phyloP scores from a whole-genome alignment of 1,140 invertebrate species.

The Eueides isabella region DNA sequence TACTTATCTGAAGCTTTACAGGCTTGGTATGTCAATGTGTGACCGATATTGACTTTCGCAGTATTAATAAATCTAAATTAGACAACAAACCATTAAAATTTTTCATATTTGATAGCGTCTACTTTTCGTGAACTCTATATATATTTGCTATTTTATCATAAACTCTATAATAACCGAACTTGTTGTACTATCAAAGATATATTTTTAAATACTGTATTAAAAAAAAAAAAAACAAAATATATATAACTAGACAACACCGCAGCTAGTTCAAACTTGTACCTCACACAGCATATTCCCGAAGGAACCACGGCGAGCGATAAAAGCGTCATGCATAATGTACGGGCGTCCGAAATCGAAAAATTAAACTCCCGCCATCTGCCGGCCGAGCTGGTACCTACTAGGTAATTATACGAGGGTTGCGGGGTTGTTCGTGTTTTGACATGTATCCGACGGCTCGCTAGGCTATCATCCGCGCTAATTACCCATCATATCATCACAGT shows the following conservation, averaged over 20 bases:
- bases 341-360: slow-evolving; percentile 78
- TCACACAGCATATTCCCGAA: slow-evolving; percentile 59
- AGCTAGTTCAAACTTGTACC: slow-evolving; percentile 39
- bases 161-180: no score
- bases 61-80: no score
- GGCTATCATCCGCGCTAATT: slow-evolving; percentile 67
- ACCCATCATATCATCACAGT: slow-evolving; percentile 52
- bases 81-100: no score
- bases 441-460: slow-evolving; percentile 59
- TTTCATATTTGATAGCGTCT: no score
- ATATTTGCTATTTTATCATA: no score
- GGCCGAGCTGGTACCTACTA: slow-evolving; percentile 43
- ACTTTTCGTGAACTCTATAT: no score
- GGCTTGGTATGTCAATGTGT: no score
- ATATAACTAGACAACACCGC: slow-evolving; percentile 21
- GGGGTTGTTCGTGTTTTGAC: slow-evolving; percentile 67
- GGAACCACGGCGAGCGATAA: slow-evolving; percentile 77
- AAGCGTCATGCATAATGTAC: slow-evolving; percentile 78
- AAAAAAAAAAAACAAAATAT: neutral
- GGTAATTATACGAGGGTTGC: slow-evolving; percentile 63
- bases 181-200: no score
- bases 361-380: slow-evolving; percentile 77
- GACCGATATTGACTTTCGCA: no score
- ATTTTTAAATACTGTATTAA: neutral
- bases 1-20: no score